A percentile compares a stretch with the other conserved stretches of the same genome.
phyloP scores from a whole-genome alignment of 2,888 invertebrate species.

The Exephanes ischioxanthus region DNA sequence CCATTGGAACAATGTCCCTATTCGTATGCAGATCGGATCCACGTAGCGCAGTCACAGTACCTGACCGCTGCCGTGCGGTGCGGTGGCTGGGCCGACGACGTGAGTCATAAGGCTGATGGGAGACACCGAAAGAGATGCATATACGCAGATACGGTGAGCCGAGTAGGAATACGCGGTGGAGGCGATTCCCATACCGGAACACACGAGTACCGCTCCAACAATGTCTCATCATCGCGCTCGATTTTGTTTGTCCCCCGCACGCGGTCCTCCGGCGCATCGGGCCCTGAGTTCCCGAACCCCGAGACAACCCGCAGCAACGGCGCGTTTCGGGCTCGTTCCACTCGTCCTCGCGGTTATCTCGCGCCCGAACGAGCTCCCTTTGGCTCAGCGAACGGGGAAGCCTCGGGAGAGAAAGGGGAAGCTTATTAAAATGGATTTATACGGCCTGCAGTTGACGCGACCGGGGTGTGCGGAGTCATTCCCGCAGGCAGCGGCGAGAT shows the following conservation, averaged over 20 bases:
- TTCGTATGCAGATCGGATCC: slow-evolving; percentile 69
- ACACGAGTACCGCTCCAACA: slow-evolving; percentile 62
- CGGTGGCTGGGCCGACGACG: slow-evolving; percentile 52
- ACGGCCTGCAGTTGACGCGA: slow-evolving; percentile 67
- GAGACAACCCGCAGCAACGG: not conserved
- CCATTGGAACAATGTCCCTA: slow-evolving; percentile 70
- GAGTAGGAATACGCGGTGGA: slow-evolving; percentile 28
- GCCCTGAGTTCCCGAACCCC: slow-evolving; percentile 10
- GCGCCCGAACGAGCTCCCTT: slow-evolving; percentile 17
- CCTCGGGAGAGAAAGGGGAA: not conserved
- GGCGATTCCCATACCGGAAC: slow-evolving; percentile 36
- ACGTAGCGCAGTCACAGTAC: slow-evolving; percentile 59
- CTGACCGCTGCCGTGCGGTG: slow-evolving; percentile 53
- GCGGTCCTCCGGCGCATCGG: slow-evolving; percentile 16
- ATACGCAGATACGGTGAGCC: slow-evolving; percentile 36
- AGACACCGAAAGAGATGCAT: slow-evolving; percentile 29
- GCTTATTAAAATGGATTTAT: slow-evolving; percentile 71
- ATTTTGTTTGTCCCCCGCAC: slow-evolving; percentile 58
- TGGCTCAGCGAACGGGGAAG: slow-evolving; percentile 34
- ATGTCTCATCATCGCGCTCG: slow-evolving; percentile 70
- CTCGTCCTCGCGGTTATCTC: slow-evolving; percentile 1
- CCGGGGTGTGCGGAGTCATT: slow-evolving; percentile 54
- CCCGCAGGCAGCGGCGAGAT: slow-evolving; percentile 34
- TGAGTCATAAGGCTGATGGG: slow-evolving; percentile 67
- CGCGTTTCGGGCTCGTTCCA: not conserved